phyloP scores from a whole-genome alignment of 2,797 vertebrate genomes.

The Clangula hyemalis region DNA sequence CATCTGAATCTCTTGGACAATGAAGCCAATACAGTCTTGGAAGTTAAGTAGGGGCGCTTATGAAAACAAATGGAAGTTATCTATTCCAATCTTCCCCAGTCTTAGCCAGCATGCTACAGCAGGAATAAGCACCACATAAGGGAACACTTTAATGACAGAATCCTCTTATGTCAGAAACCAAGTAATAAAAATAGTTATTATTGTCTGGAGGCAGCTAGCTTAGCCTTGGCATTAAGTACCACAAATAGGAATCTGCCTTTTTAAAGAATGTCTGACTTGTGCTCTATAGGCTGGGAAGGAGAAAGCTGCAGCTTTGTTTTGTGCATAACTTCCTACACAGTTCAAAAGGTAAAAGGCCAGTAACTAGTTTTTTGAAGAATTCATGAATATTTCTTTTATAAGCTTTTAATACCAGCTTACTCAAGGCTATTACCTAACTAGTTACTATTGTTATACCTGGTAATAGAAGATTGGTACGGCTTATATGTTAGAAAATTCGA shows the following conservation, averaged over 20 bases:
- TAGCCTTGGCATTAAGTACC: slow-evolving; percentile 53
- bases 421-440: neutral
- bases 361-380: neutral
- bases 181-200: slow-evolving; percentile 74
- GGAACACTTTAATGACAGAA: slow-evolving; percentile 67
- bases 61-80: slow-evolving; percentile 62
- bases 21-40: neutral
- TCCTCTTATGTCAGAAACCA: slow-evolving; percentile 68
- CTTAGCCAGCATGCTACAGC: slow-evolving; percentile 1
- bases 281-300: neutral
- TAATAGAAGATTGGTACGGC: neutral
- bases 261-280: neutral
- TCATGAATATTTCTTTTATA: neutral
- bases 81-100: slow-evolving; percentile 55
- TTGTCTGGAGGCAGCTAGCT: slow-evolving; percentile 63
- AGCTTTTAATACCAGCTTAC: neutral
- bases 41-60: slow-evolving; percentile 60
- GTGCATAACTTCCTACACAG: neutral
- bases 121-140: slow-evolving; percentile 52
- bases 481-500: neutral
- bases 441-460: fast-evolving
- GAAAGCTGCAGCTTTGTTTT: neutral
- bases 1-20: slow-evolving; percentile 5
- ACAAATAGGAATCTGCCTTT: slow-evolving; percentile 25
- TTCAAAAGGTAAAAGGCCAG: neutral